Evolutionary conservation across 1,140 invertebrate genomes (phyloP), one percentile per base, ranked within the genome.

Genomic region (Saccostrea cuccullata): DNA sequence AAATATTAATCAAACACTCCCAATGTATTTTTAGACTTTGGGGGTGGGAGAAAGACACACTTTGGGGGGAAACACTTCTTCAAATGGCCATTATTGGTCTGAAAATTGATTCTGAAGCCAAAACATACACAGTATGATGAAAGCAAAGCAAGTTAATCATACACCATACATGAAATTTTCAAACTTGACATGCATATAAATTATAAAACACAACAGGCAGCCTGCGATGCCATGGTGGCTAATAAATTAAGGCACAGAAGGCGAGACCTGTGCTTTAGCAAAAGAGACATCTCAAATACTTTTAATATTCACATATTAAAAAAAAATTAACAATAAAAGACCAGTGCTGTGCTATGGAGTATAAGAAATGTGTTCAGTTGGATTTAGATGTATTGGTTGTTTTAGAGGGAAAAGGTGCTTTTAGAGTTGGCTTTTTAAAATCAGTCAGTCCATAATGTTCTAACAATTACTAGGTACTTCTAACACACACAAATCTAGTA

Each of bases 101-200:
- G 70, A 30, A 77, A 47, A 8, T 47, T 47, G 47, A 77, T 77
- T 77, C 70, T 30, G 23, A 77, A 36, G 70, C 70, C 26, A 77
- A 77, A 77, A 77, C 26, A 77, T 77, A 30, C 26, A 73, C 1
- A 15, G 3, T 20, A 1, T 77, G 15, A 30, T 30, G 30, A 77
- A 77, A 77, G 70, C 70, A 77, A 77, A 77, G 70, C 70, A 36
- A 15, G 26, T 77, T 30, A 77, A 77, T 2, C 70, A 77, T 13
- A 30, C 8, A 30, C 0, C 23, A 30, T 23, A 30, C 23, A 73
- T 77, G 70, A 30, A 77, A 30, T 11, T 12, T 77, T 77, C 70
- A 77, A 77, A 36, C 30, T 77, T 15, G 15, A 77, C 12, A 77
- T 77, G 30, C 15, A 77, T 36, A 77, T 26, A 77, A 26, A 36